Evolutionary conservation across 2,797 vertebrate species (phyloP), one percentile per base, ranked within the genome.

Genomic region (Enteromius fasciolatus): DNA sequence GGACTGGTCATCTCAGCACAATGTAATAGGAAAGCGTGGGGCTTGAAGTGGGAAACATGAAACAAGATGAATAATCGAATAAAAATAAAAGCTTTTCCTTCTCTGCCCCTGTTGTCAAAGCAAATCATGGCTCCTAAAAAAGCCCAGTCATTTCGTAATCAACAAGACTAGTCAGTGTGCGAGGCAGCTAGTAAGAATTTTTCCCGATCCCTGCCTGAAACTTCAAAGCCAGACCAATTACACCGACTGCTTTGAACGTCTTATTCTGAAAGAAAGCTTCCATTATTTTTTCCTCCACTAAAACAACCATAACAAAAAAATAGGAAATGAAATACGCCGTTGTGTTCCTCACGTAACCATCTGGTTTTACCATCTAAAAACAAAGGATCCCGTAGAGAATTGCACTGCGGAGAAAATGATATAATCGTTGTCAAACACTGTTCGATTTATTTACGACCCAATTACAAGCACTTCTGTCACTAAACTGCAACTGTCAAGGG

Each of bases 391-490:
- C 85, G 90, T 85, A 63, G 89, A 93, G 91, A 88, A 90, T 88
- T 90, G 88, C 86, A 89, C 87, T 85, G 88, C 88, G 88, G 91
- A 92, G 90, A 92, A 92, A 93, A 91, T 87, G 87, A 89, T 93
- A 91, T 92, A 93, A 94, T 94, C 86, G 90, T 94, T 94, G 92
- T 93, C 90, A 88, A 95, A 93, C 92, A 90, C 90, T 92, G 81
- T 91, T 90, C 85, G 87, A 74, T 94, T 90, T 89, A 93, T 90
- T 93, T 91, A 86, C 85, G 82, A 91, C 90, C 85, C 90, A 94
- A 93, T 95, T 92, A 93, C 86, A 80, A 85, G 88, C 89, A 91
- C 89, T 92, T 93, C 88, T 90, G 86, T 91, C 87, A 87, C 87
- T 82, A 84, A 92, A 92, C 88, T 90, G 89, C 28, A 64, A 18